Conservation (phyloP, 2,888 invertebrate species). For the Agonopterix arenella region DNA sequence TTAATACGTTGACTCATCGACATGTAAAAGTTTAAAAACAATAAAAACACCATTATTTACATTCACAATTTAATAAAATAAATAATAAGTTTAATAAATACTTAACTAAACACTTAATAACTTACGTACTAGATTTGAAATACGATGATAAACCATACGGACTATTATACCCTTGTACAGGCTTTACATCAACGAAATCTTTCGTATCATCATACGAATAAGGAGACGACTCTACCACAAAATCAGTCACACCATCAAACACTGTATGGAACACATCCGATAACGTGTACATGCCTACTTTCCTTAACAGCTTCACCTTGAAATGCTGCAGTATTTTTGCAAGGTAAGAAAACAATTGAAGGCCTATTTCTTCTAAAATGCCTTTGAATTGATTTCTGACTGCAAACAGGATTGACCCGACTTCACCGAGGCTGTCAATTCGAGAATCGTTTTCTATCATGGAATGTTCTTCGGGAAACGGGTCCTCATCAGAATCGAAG, state of each 20-base stretch:
- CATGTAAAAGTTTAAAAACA: no score
- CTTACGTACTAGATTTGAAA: background rate
- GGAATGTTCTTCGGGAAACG: constrained; percentile 4
- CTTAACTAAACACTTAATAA: background rate
- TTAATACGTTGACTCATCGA: no score
- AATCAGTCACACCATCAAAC: constrained; percentile 34
- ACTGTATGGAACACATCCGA: constrained; percentile 34
- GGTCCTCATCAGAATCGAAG: constrained; percentile 7
- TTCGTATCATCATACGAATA: background rate
- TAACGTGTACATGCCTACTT: constrained; percentile 33
- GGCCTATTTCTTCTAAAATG: constrained; percentile 31
- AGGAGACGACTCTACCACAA: constrained; percentile 22
- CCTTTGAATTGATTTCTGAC: constrained; percentile 37
- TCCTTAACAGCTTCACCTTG: constrained; percentile 38
- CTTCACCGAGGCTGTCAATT: constrained; percentile 18
- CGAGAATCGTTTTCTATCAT: constrained; percentile 8
- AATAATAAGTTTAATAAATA: background rate
- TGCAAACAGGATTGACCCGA: constrained; percentile 23
- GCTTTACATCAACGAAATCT: background rate
- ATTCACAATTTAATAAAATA: no score
- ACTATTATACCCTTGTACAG: background rate
- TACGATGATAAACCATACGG: background rate
- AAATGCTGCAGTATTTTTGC: constrained; percentile 24
- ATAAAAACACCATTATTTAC: no score
- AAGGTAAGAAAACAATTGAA: constrained; percentile 25